Conservation (phyloP, 2,113 vertebrate genomes). For the Turdus rufiventris region DNA sequence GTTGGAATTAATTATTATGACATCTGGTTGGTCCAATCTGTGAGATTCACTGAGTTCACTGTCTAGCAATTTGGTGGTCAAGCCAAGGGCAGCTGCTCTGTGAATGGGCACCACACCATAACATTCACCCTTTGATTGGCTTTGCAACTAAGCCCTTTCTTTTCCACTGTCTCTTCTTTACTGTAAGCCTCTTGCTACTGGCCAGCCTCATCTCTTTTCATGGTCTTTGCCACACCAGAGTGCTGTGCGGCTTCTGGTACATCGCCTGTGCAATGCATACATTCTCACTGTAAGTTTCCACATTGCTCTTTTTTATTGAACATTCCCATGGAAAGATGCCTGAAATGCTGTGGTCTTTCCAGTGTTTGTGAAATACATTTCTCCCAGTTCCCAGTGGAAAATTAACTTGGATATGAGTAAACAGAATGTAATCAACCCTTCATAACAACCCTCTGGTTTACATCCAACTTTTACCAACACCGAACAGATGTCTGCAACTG, state of each 20-base stretch:
- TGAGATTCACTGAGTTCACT: constrained; percentile 47
- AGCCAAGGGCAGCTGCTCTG: neutral
- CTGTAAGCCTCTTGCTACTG: neutral
- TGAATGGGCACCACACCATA: neutral
- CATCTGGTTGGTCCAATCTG: constrained; percentile 28
- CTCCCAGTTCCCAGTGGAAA: neutral
- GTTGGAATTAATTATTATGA: constrained; percentile 25
- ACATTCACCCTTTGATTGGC: neutral
- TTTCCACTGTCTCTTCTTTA: neutral
- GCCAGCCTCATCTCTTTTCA: neutral
- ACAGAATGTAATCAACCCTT: neutral
- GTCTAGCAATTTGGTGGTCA: constrained; percentile 63
- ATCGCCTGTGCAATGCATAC: neutral
- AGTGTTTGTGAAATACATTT: neutral
- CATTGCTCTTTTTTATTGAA: neutral
- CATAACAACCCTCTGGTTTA: neutral
- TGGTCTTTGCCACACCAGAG: neutral
- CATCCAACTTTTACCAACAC: neutral
- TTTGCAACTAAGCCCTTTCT: constrained; percentile 8
- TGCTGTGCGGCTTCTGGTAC: neutral
- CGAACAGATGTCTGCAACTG: neutral
- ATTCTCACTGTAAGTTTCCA: neutral
- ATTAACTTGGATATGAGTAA: neutral
- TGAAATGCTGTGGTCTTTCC: neutral
- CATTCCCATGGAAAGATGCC: neutral